These are phyloP conservation scores for Lophius piscatorius DNA, from an alignment of 2,113 vertebrate species.

Conservation along the genomic window DNA sequence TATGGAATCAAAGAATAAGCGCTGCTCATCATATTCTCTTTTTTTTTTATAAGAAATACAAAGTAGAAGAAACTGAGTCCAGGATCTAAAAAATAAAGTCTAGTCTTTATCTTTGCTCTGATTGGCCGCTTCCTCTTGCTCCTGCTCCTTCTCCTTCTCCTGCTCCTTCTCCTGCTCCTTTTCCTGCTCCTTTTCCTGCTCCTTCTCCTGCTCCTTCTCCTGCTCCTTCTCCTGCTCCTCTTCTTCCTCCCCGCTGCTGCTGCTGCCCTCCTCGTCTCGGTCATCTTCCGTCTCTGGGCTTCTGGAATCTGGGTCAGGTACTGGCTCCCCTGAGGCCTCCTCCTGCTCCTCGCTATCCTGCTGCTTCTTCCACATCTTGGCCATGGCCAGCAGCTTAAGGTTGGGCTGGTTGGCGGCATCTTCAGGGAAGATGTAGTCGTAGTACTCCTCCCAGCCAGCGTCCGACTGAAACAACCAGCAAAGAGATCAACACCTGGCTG, in stretches of 20 bases:
- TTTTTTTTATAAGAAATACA: constrained; percentile 1
- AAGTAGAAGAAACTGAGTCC: constrained; percentile 30
- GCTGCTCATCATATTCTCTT: too few species aligned
- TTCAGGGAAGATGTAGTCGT: constrained; percentile 98
- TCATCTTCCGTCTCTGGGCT: constrained; percentile 29
- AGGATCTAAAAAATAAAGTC: background rate
- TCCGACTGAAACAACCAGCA: constrained; percentile 83
- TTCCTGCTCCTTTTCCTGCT: constrained; percentile 24
- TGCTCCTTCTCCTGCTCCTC: constrained; percentile 25
- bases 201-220: constrained; percentile 47
- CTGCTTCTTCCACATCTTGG: constrained; percentile 98
- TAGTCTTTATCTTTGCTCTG: constrained; percentile 8
- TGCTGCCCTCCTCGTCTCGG: constrained; percentile 27
- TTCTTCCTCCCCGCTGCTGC: constrained; percentile 40
- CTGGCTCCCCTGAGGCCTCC: background rate
- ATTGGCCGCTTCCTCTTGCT: constrained; percentile 24
- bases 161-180: constrained; percentile 19
- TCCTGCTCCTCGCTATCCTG: constrained; percentile 79
- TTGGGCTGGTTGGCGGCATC: constrained; percentile 98
- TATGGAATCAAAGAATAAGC: too few species aligned
- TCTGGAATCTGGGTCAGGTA: too few species aligned
- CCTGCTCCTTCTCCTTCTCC: constrained; percentile 11
- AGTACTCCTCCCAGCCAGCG: constrained; percentile 98
- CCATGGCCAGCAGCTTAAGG: constrained; percentile 97
- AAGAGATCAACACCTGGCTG: background rate